Evolutionary conservation across 2,797 vertebrate genomes (phyloP), one percentile per base, ranked within the genome.

Genomic region (Helicolenus hilgendorfi): DNA sequence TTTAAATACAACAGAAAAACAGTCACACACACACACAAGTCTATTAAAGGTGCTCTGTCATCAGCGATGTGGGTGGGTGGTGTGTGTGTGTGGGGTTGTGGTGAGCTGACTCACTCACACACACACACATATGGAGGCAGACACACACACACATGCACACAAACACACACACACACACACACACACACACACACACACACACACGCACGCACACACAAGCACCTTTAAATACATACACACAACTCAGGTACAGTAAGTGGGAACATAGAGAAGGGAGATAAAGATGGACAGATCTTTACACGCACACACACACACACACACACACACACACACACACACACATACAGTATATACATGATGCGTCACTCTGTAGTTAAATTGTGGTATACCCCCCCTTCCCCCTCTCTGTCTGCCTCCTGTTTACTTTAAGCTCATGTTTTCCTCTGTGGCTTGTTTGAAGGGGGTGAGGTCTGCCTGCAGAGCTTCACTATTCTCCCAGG

Each of bases 381-480:
- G 92, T 75, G 73, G 81, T 84, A 38, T n/a, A n/a, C 27, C 63
- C 18, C 20, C 73, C 68, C 69, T 72, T 74, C 72, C 62, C 13
- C 62, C 20, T n/a, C 76, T 68, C 72, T 74, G 89, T 88, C 92
- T 92, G 90, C 88, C 89, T 94, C 84, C 84, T 94, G 93, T 93
- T 93, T 93, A 92, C 88, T 89, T 88, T 79, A 77, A 79, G 87
- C 80, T 89, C 83, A 83, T 94, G 92, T 92, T 93, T 94, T 93
- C 89, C 89, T 92, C 87, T 92, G 93, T 81, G 89, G 94, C 82
- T 56, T 92, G 89, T 92, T 93, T 90, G 87, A 92, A 88, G 87
- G 71, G 68, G 69, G 69, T 84, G 81, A 92, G 85, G 85, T 91
- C 88, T 89, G 87, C 89, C 80, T 83, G 84, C 79, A 84, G 83